Evolutionary conservation across 2,888 invertebrate species (phyloP).

Genomic region (Callimorpha dominula): DNA sequence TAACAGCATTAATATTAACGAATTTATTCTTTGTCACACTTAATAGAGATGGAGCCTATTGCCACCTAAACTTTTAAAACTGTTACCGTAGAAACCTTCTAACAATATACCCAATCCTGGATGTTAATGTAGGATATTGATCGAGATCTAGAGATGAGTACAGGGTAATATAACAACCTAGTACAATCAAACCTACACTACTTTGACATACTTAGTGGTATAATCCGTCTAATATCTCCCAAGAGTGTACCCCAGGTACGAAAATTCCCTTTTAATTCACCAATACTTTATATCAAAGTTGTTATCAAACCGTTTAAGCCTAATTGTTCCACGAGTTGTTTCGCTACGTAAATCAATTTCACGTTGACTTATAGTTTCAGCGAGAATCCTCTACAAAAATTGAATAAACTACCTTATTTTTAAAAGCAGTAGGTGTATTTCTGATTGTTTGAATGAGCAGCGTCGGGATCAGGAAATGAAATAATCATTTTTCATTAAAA

Average conservation of each 20-base stretch:
- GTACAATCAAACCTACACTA: not conserved
- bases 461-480: conserved; percentile 56
- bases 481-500: conserved; percentile 69
- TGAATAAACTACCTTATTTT: not conserved
- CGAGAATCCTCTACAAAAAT: conserved; percentile 6
- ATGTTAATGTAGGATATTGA: too few relatives aligned
- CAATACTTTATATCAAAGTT: conserved; percentile 23
- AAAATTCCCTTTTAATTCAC: conserved; percentile 1
- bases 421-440: conserved; percentile 9
- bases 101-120: too few relatives aligned
- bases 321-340: conserved; percentile 46
- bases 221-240: not conserved
- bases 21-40: too few relatives aligned
- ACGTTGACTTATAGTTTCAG: conserved; percentile 47
- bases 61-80: too few relatives aligned
- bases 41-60: too few relatives aligned
- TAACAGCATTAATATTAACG: too few relatives aligned
- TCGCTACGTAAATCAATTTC: conserved; percentile 55
- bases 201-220: not conserved
- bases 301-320: conserved; percentile 34
- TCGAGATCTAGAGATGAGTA: too few relatives aligned
- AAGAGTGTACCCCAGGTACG: not conserved
- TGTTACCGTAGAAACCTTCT: too few relatives aligned
- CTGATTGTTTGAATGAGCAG: conserved; percentile 19
- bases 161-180: too few relatives aligned